Base-by-base conservation (phyloP, 2,888 invertebrate genomes). In the Hydroisotoma schaefferi region DNA sequence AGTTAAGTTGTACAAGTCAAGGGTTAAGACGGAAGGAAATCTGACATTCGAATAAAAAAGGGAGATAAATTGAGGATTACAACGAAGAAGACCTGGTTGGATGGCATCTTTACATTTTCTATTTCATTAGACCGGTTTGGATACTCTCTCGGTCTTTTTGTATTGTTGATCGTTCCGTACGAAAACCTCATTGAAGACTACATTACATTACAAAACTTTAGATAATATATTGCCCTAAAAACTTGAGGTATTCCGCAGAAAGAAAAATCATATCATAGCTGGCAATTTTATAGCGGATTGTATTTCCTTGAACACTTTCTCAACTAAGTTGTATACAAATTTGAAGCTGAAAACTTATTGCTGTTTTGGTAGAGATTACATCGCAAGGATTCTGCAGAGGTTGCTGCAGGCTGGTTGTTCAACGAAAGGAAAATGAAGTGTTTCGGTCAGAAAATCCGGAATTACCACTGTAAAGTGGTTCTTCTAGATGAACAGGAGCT, bases 401-500 rank as follows among this genome's bases (percentile, higher is more conserved):
- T 8, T 33, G 33, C 15, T 10, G 4, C 25, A 18, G 12, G 18
- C 20, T 43, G n/a, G 18, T 18, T 23, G 6, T 23, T 12, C 4
- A 46, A 46, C 5, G 23, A 15, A 33, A 20, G 44, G 51, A 66
- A 65, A 59, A 78, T 78, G 77, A 75, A 75, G 72, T 78, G 78
- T 73, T 76, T 78, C 68, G 78, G 78, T 64, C 75, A 75, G 53
- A 77, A 76, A 70, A 74, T 74, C 65, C 75, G 76, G 64, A 77
- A 75, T 63, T 75, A 76, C 75, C 85, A 85, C 75, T 88, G 88
- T 80, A 90, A 92, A 78, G 88, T 93, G 74, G 86, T 93, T 75
- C 83, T 93, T 72, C 84, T 93, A 74, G 93, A 93, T 77, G 91
- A 92, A 76, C 86, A 91, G 75, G 92, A 93, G 77, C 84, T 93